A percentile compares a stretch with the other conserved stretches of the same genome.
phyloP scores from a whole-genome alignment of 2,888 invertebrate genomes.

The Aphrophora alni region DNA sequence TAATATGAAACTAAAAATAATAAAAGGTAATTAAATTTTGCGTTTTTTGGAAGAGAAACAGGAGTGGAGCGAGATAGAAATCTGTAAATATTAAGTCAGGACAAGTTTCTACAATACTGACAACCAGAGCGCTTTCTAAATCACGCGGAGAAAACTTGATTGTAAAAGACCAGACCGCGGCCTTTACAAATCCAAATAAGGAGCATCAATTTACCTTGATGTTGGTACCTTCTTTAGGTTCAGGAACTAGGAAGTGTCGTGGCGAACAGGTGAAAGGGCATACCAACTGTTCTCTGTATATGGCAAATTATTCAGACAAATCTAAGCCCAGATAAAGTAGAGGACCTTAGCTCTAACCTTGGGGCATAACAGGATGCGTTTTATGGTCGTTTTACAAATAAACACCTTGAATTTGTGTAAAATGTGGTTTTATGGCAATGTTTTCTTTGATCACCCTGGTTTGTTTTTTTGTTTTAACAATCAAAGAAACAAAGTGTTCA shows the following conservation, averaged over 20 bases:
- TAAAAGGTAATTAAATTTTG: neutral
- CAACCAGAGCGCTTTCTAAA: constrained; percentile 2
- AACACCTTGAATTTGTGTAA: neutral
- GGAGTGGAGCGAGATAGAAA: neutral
- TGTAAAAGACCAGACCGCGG: neutral
- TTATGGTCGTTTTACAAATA: neutral
- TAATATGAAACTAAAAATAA: neutral
- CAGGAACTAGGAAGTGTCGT: neutral
- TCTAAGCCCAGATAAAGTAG: neutral
- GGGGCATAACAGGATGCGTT: neutral
- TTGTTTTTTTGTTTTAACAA: too few species aligned
- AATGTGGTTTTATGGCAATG: neutral
- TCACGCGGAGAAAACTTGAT: neutral
- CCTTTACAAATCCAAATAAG: neutral
- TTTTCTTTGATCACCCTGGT: too few species aligned
- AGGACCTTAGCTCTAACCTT: neutral
- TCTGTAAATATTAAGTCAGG: neutral
- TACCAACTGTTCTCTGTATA: neutral
- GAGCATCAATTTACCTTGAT: constrained; percentile 4
- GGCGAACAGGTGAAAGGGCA: neutral
- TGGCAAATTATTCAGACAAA: neutral
- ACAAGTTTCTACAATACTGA: neutral
- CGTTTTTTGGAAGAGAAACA: neutral
- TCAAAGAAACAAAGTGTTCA: too few species aligned
- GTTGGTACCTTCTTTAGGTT: neutral